phyloP scores from a whole-genome alignment of 2,113 vertebrate species.

The Aramus guarauna region DNA sequence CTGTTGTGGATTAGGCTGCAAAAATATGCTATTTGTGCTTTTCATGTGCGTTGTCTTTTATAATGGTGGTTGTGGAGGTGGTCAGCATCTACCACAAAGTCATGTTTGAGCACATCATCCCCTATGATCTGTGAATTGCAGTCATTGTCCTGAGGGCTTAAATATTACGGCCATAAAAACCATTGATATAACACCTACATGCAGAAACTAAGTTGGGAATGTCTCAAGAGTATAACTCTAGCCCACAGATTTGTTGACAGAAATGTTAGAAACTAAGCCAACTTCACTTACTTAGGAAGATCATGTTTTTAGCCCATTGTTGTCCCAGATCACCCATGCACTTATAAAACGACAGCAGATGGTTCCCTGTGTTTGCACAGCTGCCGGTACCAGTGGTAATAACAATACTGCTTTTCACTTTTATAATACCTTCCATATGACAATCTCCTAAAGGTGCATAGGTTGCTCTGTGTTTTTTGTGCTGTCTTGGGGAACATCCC shows the following conservation, averaged over 20 bases:
- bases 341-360: slow-evolving; percentile 45
- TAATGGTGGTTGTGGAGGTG: background rate
- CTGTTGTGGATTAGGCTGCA: background rate
- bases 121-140: background rate
- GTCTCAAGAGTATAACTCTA: background rate
- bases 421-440: background rate
- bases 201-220: background rate
- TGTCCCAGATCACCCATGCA: slow-evolving; percentile 43
- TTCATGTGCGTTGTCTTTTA: background rate
- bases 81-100: background rate
- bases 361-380: slow-evolving; percentile 60
- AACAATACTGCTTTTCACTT: slow-evolving; percentile 26
- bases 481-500: background rate
- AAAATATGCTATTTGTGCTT: background rate
- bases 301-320: background rate
- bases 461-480: background rate
- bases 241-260: slow-evolving; percentile 19
- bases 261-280: background rate
- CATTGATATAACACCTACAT: background rate
- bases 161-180: background rate
- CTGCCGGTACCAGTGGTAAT: slow-evolving; percentile 16
- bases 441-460: background rate
- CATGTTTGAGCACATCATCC: background rate
- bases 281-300: background rate
- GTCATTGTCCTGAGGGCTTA: background rate